Conservation (phyloP, 2,888 invertebrate genomes). For the Chorisops tibialis region DNA sequence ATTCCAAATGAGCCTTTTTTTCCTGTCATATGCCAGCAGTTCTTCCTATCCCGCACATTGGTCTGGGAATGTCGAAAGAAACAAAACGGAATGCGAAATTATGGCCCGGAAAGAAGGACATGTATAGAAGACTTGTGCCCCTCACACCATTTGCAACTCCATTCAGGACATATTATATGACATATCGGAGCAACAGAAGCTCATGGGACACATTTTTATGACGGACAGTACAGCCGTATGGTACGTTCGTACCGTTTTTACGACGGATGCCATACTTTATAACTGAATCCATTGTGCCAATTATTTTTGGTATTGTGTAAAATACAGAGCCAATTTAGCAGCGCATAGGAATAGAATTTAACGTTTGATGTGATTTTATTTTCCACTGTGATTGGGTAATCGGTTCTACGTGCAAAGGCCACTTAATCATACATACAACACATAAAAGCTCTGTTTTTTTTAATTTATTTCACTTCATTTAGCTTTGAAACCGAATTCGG, state of each 20-base stretch:
- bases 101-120: background rate
- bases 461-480: no score
- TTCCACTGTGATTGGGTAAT: no score
- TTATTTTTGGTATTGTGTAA: conserved; percentile 17
- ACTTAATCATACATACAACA: no score
- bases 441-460: no score
- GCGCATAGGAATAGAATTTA: no score
- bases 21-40: background rate
- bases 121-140: background rate
- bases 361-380: no score
- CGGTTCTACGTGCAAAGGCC: no score
- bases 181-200: background rate
- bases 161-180: no score
- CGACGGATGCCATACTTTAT: conserved; percentile 23
- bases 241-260: conserved; percentile 10
- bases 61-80: background rate
- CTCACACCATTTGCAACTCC: background rate
- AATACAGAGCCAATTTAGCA: conserved; percentile 1
- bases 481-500: no score
- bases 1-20: conserved; percentile 15
- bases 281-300: conserved; percentile 16
- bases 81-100: conserved; percentile 4
- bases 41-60: background rate
- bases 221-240: background rate
- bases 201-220: background rate